Percentiles rank a stretch among this genome's conserved stretches.
These are phyloP conservation scores for Brachyptera risi DNA, from an alignment of 2,888 invertebrate genomes.

Conservation along the genomic window DNA sequence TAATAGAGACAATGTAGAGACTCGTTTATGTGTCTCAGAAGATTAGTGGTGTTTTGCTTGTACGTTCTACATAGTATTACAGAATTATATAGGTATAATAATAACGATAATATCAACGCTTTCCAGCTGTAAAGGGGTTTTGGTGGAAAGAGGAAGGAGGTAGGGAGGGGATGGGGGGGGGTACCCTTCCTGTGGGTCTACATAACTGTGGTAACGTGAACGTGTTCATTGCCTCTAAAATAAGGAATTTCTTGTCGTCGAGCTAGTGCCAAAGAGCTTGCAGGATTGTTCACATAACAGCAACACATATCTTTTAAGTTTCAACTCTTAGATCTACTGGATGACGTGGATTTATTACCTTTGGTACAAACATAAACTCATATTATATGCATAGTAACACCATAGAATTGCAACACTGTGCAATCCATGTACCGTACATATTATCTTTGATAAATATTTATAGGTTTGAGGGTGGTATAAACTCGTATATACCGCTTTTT, in stretches of 20 bases:
- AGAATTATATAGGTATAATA: too few relatives aligned
- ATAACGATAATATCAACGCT: too few relatives aligned
- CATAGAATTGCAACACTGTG: too few relatives aligned
- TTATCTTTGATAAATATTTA: too few relatives aligned
- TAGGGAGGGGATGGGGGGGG: background rate
- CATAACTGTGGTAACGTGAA: constrained; percentile 26
- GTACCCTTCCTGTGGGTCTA: background rate
- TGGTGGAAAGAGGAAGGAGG: background rate
- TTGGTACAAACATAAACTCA: background rate
- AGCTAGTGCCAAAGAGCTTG: constrained; percentile 10
- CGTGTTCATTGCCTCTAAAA: constrained; percentile 20
- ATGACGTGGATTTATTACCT: background rate
- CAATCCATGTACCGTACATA: too few relatives aligned
- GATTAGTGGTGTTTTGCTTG: background rate
- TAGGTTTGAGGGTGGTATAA: too few relatives aligned
- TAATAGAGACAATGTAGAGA: constrained; percentile 4
- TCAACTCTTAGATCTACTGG: background rate
- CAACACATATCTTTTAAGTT: constrained; percentile 1
- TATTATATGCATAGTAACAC: too few relatives aligned
- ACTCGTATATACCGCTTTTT: too few relatives aligned
- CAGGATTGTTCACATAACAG: constrained; percentile 26
- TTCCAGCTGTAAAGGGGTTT: background rate
- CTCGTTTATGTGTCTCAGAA: background rate
- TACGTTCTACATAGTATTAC: too few relatives aligned
- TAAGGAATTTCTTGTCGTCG: constrained; percentile 13